Percentiles rank a stretch among this genome's conserved stretches.
Evolutionary conservation across 2,888 invertebrate genomes (phyloP).

Genomic region (Dicyrtomina minuta): DNA sequence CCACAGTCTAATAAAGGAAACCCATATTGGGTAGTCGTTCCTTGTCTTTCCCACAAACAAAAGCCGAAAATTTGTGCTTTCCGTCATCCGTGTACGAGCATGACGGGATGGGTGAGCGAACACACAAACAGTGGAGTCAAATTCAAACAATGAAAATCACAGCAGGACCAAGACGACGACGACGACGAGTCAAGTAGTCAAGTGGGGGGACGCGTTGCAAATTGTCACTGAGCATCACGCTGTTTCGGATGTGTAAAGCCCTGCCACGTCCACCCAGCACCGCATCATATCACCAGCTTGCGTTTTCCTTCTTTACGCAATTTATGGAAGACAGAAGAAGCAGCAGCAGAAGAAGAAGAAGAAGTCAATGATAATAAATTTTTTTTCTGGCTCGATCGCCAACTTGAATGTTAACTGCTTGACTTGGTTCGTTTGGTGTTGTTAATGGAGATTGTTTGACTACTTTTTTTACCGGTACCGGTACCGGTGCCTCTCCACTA

Average conservation of each 20-base stretch:
- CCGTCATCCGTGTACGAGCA: too few species aligned
- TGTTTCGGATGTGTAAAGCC: slow-evolving; percentile 7
- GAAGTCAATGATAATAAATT: neutral
- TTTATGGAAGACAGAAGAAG: neutral
- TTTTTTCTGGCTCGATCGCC: neutral
- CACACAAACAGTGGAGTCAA: too few species aligned
- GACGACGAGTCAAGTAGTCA: slow-evolving; percentile 20
- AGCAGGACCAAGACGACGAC: too few species aligned
- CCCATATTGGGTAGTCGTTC: too few species aligned
- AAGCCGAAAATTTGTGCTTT: too few species aligned
- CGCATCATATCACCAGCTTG: slow-evolving; percentile 17
- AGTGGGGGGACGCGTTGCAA: slow-evolving; percentile 27
- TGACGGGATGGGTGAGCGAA: too few species aligned
- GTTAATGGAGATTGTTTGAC: slow-evolving; percentile 8
- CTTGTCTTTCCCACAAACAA: too few species aligned
- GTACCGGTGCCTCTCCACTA: too few species aligned
- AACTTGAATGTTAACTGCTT: slow-evolving; percentile 1
- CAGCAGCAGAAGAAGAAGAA: neutral
- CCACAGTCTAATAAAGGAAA: too few species aligned
- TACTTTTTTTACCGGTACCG: too few species aligned
- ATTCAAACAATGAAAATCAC: too few species aligned
- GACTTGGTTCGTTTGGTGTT: slow-evolving; percentile 11
- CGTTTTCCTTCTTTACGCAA: slow-evolving; percentile 13
- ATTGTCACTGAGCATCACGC: slow-evolving; percentile 28
- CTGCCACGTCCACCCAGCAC: neutral